A percentile compares a stretch with the other conserved stretches of the same genome.
These are phyloP conservation scores for Spatulosminthurus flaviceps DNA, from an alignment of 2,888 invertebrate genomes.

Conservation along the genomic window DNA sequence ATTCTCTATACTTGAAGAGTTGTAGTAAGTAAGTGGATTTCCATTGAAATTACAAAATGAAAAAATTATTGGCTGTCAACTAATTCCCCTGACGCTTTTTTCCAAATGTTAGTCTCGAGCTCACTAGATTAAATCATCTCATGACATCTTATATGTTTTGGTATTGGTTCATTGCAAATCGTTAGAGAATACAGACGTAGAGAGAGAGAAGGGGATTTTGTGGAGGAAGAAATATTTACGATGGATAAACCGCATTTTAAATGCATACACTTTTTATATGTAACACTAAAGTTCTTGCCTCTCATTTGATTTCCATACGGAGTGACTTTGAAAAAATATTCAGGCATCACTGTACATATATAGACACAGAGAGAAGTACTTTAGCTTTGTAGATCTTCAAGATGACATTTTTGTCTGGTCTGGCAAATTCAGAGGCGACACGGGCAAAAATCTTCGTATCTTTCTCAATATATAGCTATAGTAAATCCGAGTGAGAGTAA, in stretches of 20 bases:
- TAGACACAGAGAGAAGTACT: no score
- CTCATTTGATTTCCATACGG: not conserved
- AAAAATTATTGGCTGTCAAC: slow-evolving; percentile 40
- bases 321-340: no score
- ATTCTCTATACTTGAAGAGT: not conserved
- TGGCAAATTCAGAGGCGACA: no score
- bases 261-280: not conserved
- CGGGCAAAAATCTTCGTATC: no score
- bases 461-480: no score
- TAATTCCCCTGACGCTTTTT: slow-evolving; percentile 38
- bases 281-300: not conserved
- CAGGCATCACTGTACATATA: no score
- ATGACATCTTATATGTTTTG: not conserved
- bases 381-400: no score
- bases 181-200: no score
- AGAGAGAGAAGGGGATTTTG: no score
- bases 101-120: slow-evolving; percentile 15
- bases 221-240: not conserved
- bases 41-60: slow-evolving; percentile 30
- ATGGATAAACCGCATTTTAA: not conserved
- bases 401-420: no score
- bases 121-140: not conserved
- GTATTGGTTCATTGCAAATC: not conserved
- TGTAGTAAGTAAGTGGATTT: no score
- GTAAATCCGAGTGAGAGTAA: no score